Conservation (phyloP, 2,113 vertebrate genomes). For the Chloropsis cyanopogon region DNA sequence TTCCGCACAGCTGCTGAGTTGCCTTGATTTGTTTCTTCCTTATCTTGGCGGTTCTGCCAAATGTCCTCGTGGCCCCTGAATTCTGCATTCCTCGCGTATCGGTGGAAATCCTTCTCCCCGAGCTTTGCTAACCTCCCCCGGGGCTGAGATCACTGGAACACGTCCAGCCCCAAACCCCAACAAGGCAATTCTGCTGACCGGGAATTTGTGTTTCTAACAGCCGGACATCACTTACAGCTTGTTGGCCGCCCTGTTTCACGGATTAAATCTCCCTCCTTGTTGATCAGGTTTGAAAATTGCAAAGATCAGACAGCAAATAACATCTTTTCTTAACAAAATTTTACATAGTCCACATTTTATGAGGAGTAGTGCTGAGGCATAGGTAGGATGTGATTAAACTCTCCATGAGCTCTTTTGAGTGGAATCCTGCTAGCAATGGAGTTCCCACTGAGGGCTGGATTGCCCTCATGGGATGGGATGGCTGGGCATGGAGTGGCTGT, state of each 20-base stretch:
- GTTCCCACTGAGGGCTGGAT: too few species aligned
- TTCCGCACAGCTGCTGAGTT: not conserved
- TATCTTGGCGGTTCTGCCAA: not conserved
- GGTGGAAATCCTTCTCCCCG: not conserved
- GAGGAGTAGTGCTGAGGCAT: not conserved
- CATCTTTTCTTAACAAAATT: not conserved
- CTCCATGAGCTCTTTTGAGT: not conserved
- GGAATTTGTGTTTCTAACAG: not conserved
- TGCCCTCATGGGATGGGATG: not conserved
- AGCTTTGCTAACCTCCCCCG: not conserved
- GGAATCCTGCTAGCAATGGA: not conserved
- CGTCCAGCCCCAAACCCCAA: not conserved
- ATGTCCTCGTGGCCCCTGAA: not conserved
- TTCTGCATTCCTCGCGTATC: not conserved
- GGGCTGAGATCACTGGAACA: fast-evolving
- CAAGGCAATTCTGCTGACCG: too few species aligned
- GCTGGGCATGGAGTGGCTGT: not conserved
- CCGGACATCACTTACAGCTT: not conserved
- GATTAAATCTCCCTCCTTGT: not conserved
- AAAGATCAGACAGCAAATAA: not conserved
- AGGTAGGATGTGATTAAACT: not conserved
- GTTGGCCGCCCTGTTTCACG: not conserved
- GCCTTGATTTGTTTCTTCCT: not conserved
- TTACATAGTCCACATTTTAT: not conserved
- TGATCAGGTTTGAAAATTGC: not conserved